Base-by-base conservation (phyloP, 2,797 vertebrate species). In the Trachops cirrhosus region DNA sequence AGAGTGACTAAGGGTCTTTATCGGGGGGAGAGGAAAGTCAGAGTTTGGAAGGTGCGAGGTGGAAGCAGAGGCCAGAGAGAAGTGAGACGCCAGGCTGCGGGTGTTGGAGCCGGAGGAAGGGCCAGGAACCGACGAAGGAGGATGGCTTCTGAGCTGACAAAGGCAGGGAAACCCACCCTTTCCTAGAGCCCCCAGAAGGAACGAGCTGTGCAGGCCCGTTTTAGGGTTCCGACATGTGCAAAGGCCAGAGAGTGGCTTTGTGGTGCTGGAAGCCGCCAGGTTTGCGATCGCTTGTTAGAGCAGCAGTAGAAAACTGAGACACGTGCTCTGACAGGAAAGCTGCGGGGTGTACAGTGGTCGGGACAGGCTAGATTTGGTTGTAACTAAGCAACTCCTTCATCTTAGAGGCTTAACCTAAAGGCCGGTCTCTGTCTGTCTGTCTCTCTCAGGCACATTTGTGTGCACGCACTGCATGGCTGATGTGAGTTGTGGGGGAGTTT, bases 301-400 rank as follows among this genome's bases (percentile, higher is more conserved):
- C 39, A 78, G 11, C 24, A 11, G 50, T 6, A 54, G 71, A 32
- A 87, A 92, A 75, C 1, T 1, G 34, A 86, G 46, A n/a, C 0
- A n/a, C 4, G 24, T 8, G 59, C 44, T 80, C 5, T 46, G 11
- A 29, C 52, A 41, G 39, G 3, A 48, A 50, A n/a, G 34, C 14
- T 21, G 4, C 0, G 3, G 21, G 21, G 8, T 2, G 34, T 22
- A 19, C 0, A 21, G 15, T 57, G 54, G 24, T 84, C 37, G 54
- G 37, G 14, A 52, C 6, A 94, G 84, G 19, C 9, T n/a, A 18
- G 26, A 18, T 41, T 93, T 70, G 59, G 24, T 4, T 71, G 26
- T 48, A 39, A n/a, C 24, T 41, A 44, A 90, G 77, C 24, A 83
- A 64, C 32, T 24, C 19, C 59, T 41, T 71, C 21, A 88, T 77